phyloP scores from a whole-genome alignment of 1,140 invertebrate species.

The Drosophila sturtevanti region DNA sequence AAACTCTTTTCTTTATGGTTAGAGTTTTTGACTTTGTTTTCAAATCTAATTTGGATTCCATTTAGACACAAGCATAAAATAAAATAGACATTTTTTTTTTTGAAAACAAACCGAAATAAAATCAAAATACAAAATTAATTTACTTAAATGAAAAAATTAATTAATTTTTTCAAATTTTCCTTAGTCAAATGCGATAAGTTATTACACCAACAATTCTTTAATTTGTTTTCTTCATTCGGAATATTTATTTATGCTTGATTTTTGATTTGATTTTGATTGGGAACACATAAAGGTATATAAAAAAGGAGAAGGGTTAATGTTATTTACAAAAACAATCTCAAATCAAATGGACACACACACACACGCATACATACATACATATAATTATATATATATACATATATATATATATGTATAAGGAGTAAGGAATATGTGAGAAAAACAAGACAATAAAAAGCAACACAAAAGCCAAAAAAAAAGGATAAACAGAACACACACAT shows the following conservation, averaged over 20 bases:
- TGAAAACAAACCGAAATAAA: slow-evolving; percentile 65
- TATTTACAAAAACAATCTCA: not conserved
- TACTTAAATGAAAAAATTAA: slow-evolving; percentile 53
- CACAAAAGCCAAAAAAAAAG: not conserved
- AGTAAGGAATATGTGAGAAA: no score
- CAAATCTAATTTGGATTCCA: slow-evolving; percentile 30
- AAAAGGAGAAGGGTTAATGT: not conserved
- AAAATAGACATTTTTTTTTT: slow-evolving; percentile 24
- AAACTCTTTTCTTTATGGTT: no score
- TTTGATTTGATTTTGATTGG: not conserved
- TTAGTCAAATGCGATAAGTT: no score
- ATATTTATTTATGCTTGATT: not conserved
- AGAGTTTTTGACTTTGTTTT: no score
- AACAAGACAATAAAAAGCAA: not conserved
- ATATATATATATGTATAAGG: no score
- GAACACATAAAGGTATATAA: not conserved
- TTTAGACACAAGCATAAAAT: slow-evolving; percentile 78
- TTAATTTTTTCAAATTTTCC: no score
- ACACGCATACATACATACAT: no score
- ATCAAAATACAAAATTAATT: no score
- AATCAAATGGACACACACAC: not conserved
- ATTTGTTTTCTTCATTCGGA: not conserved
- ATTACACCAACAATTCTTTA: not conserved
- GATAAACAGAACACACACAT: not conserved
- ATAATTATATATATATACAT: no score